Evolutionary conservation across 2,888 invertebrate genomes (phyloP), one percentile per base, ranked within the genome.

Genomic region (Gari tellinella): DNA sequence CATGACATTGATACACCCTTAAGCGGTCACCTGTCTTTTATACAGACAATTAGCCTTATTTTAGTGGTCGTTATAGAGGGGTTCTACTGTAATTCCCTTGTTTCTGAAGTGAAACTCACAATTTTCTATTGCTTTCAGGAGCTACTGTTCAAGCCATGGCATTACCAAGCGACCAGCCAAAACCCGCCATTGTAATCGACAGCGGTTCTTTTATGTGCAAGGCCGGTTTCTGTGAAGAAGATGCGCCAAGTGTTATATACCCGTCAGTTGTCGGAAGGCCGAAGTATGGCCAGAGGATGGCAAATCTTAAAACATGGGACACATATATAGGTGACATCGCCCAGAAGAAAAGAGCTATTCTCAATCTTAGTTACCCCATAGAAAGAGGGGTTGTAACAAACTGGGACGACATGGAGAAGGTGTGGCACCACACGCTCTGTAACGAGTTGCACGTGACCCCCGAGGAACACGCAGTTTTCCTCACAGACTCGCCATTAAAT

Each of bases 401-500:
- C 61, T 72, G 72, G 72, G 72, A 65, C 60, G 72, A 72, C 38
- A 65, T 72, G 72, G 72, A 72, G 49, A 55, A 51, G 19, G 52
- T 72, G 23, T 72, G 72, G 72, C 60, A 66, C 17, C 65, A 72
- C 38, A 56, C 65, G 23, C 65, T 65, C 40, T 56, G 61, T 37
- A 45, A 60, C 23, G 61, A 72, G 49, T 61, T 72, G 17, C 61
- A 58, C 25, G 55, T 68, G 15, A 17, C 17, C 8, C 61, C 68
- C 1, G 55, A 61, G 26, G 61, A 68, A 12, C 61, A 68, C 38
- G 21, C 60, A 8, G 61, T 68, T 15, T 52, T 68, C 38, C 43
- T 68, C 15, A 55, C 68, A 23, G 68, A 68, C 19, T 26, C 26
- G 1, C 68, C 68, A 25, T 94, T 96, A 88, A 96, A 96, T 93